A percentile compares a stretch with the other conserved stretches of the same genome.
Conservation (phyloP, 2,797 vertebrate genomes). For the Philypnodon macrostomus region DNA sequence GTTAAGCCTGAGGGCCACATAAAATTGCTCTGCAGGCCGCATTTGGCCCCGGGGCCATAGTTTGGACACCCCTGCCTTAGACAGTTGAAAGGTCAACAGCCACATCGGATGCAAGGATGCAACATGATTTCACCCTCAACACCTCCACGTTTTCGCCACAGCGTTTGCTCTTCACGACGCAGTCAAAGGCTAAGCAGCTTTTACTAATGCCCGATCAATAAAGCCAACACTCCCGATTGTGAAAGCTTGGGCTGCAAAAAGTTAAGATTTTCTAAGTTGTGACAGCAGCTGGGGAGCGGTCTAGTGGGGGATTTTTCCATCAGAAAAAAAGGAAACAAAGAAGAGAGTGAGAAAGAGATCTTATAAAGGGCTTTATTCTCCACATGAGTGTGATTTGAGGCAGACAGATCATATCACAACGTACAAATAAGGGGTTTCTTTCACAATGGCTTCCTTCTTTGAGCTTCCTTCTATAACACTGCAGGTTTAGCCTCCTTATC, state of each 20-base stretch:
- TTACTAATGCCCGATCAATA: conserved; percentile 78
- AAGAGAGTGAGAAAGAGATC: conserved; percentile 20
- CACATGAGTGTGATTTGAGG: conserved; percentile 49
- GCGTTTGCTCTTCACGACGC: conserved; percentile 40
- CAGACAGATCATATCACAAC: conserved; percentile 52
- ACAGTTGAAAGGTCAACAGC: conserved; percentile 52
- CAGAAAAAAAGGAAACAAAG: conserved; percentile 26
- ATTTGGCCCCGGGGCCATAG: no score
- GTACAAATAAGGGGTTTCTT: conserved; percentile 34
- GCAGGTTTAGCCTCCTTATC: conserved; percentile 49
- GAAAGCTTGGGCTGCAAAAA: conserved; percentile 43
- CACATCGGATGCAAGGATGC: conserved; percentile 34
- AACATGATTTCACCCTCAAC: conserved; percentile 46
- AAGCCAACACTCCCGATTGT: conserved; percentile 47
- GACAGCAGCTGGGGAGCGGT: conserved; percentile 51
- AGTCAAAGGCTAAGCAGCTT: conserved; percentile 49
- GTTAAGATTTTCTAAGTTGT: conserved; percentile 58
- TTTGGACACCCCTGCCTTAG: no score
- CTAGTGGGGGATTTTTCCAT: conserved; percentile 28
- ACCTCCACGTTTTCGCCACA: conserved; percentile 45
- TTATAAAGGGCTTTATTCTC: conserved; percentile 44
- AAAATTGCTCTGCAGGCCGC: no score
- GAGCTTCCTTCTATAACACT: conserved; percentile 24
- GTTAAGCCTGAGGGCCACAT: no score
- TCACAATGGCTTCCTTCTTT: conserved; percentile 23